Base-by-base conservation (phyloP, 2,797 vertebrate genomes). In the Harpagifer antarcticus region DNA sequence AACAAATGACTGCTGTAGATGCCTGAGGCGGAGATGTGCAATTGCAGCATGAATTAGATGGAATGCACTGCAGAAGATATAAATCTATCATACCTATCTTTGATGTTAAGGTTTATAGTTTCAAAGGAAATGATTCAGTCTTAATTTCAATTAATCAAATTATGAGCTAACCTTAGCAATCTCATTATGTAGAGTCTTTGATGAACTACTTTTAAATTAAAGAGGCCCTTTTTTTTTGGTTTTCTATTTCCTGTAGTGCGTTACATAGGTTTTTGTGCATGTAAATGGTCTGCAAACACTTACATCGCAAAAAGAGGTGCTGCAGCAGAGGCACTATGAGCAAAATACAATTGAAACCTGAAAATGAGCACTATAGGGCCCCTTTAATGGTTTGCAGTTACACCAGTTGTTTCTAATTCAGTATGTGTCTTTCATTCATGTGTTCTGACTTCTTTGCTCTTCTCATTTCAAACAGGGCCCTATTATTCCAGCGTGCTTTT, bases 401-500 rank as follows among this genome's bases (percentile, higher is more conserved):
- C 37, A 68, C 42, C 31, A 47, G 12, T 48, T 20, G 17, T 48
- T 78, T 64, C 5, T 37, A 23, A 45, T 53, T 43, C 19, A 15
- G 37, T 44, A 40, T 37, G 9, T 14, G 3, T 2, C 14, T 37
- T 61, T 43, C 17, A 64, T 13, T 65, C 14, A 33, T 17, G 31
- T 57, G 23, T 45, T 60, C 49, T 9, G 7, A 4, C 45, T 61
- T 63, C 0, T 60, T 78, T 65, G 58, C 12, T 60, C 27, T 43
- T 67, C 45, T 19, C 23, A 17, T 61, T 80, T 23, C 64, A 64
- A 19, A 74, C 9, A 42, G 3, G 16, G 5, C 19, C 17, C 4
- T 3, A 4, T 58, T 37, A 74, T 54, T 81, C 37, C 60, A 9
- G 15, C 0, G 10, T 31, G 54, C 68, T 58, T 76, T 23, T 59